Conservation (phyloP, 1,140 invertebrate species). For the Drosophila pruinosa region DNA sequence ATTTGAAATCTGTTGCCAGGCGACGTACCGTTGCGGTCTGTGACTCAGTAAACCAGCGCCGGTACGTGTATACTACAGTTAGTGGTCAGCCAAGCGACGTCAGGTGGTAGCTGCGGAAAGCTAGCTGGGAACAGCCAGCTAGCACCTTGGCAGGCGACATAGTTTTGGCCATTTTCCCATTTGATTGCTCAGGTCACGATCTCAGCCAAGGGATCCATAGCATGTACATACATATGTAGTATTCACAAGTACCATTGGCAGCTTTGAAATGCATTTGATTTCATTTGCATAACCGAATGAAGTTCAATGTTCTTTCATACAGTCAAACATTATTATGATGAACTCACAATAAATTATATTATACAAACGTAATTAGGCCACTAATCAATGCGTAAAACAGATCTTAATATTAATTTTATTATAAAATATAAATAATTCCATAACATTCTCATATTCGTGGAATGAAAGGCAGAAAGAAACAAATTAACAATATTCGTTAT, state of each 20-base stretch:
- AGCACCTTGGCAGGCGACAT: conserved; percentile 14
- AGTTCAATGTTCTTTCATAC: not conserved
- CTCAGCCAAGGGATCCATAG: not conserved
- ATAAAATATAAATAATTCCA: too few relatives aligned
- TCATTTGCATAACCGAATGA: not conserved
- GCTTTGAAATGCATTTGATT: not conserved
- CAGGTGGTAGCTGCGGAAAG: conserved; percentile 17
- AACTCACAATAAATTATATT: not conserved
- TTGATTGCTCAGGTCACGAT: not conserved
- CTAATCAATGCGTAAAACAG: not conserved
- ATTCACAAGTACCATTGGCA: not conserved
- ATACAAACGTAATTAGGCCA: not conserved
- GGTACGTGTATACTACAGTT: not conserved
- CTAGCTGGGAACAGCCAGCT: not conserved
- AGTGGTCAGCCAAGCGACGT: conserved; percentile 23
- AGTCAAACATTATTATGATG: not conserved
- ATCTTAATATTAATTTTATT: too few relatives aligned
- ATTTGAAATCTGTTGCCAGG: conserved; percentile 64
- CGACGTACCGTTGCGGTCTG: conserved; percentile 33
- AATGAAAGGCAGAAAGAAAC: too few relatives aligned
- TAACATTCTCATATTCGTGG: too few relatives aligned
- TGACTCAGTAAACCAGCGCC: conserved; percentile 38
- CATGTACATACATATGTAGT: too few relatives aligned
- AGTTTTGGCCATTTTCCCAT: conserved; percentile 23
- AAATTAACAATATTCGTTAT: too few relatives aligned